These are phyloP conservation scores for Porites australiensis DNA, from an alignment of 64 coral and sea anemone genomes.

Conservation along the genomic window DNA sequence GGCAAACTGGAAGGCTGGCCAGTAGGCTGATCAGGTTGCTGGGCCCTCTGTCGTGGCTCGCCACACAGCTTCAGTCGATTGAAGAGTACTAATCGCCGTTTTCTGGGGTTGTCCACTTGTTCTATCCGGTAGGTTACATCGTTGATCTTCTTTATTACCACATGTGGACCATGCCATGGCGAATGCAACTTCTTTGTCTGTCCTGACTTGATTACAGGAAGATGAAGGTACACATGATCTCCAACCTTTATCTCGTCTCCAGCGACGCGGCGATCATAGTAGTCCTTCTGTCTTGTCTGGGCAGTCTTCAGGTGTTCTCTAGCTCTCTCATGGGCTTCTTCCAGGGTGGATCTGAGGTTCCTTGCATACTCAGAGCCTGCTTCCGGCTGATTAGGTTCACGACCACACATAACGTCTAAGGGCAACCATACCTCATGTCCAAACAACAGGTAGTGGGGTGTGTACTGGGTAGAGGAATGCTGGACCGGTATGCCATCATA, in stretches of 20 bases:
- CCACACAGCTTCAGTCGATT: conserved; percentile 14
- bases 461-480: conserved; percentile 20
- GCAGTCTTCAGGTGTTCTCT: neutral
- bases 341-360: neutral
- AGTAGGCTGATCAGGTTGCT: no score
- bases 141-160: neutral
- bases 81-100: neutral
- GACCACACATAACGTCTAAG: conserved; percentile 41
- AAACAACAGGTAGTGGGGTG: conserved; percentile 10
- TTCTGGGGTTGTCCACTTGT: neutral
- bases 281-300: conserved; percentile 14
- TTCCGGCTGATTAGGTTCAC: neutral
- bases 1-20: no score
- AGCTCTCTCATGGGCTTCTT: neutral
- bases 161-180: neutral
- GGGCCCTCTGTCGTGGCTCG: neutral
- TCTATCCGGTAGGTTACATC: neutral
- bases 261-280: neutral
- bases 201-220: neutral
- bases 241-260: neutral
- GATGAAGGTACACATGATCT: neutral
- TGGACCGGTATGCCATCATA: conserved; percentile 32
- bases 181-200: neutral
- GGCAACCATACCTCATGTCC: conserved; percentile 25
- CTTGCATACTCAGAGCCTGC: neutral